phyloP scores from a whole-genome alignment of 2,797 vertebrate species.

The Gila robusta region DNA sequence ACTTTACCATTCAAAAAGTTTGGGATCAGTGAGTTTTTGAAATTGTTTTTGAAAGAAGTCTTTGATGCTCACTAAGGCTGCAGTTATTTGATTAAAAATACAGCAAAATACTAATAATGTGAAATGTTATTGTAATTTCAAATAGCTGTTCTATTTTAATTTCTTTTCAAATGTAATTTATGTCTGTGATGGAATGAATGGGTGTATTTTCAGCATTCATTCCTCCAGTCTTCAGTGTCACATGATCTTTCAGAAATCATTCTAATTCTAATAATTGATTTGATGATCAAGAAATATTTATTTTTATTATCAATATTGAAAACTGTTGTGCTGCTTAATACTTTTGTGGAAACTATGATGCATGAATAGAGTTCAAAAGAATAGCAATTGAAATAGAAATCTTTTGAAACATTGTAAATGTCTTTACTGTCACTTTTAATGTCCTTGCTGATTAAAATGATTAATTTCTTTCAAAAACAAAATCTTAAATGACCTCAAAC shows the following conservation, averaged over 20 bases:
- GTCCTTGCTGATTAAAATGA: not conserved
- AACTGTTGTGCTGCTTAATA: not conserved
- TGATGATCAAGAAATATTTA: not conserved
- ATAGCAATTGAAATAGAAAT: not conserved
- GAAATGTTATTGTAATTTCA: too few relatives aligned
- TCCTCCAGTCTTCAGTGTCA: not conserved
- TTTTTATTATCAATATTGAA: not conserved
- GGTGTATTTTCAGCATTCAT: not conserved
- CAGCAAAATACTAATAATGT: not conserved
- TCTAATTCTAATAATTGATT: not conserved
- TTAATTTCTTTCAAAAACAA: not conserved
- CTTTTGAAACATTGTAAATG: not conserved
- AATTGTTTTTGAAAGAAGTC: not conserved
- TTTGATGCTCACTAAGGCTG: not conserved
- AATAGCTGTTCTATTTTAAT: too few relatives aligned
- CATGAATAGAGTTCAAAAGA: too few relatives aligned
- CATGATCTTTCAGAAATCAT: not conserved
- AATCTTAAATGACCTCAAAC: not conserved
- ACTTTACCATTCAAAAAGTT: not conserved
- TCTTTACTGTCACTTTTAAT: not conserved
- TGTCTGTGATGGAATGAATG: not conserved
- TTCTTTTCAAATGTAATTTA: not conserved
- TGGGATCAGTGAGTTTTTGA: not conserved
- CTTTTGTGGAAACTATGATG: not conserved
- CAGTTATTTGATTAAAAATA: not conserved